phyloP scores from a whole-genome alignment of 2,113 vertebrate species.

The Nothobranchius kuhntae region DNA sequence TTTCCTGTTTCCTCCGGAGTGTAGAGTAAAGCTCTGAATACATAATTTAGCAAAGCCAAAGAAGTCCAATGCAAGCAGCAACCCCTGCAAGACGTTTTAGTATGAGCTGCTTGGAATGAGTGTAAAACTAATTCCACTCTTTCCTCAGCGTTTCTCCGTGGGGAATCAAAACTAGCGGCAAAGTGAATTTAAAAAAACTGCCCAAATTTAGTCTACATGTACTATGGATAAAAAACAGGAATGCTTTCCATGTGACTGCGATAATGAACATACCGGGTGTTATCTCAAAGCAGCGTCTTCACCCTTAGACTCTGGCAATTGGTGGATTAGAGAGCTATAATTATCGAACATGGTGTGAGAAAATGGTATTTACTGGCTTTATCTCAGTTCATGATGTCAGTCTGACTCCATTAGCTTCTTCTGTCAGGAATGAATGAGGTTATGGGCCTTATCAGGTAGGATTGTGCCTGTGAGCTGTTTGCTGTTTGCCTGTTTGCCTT shows the following conservation, averaged over 20 bases:
- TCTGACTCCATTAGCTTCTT: constrained; percentile 71
- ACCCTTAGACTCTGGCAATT: constrained; percentile 49
- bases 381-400: constrained; percentile 76
- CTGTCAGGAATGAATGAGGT: constrained; percentile 68
- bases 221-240: constrained; percentile 16
- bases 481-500: constrained; percentile 67
- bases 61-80: constrained; percentile 62
- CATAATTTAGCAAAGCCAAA: constrained; percentile 68
- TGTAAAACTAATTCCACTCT: constrained; percentile 52
- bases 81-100: constrained; percentile 66
- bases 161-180: constrained; percentile 21
- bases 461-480: constrained; percentile 65
- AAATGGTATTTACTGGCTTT: constrained; percentile 73
- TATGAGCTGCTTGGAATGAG: constrained; percentile 61
- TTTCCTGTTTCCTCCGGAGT: constrained; percentile 59
- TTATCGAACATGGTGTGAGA: constrained; percentile 60
- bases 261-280: constrained; percentile 43
- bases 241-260: constrained; percentile 29
- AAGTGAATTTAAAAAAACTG: constrained; percentile 35
- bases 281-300: constrained; percentile 54
- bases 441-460: constrained; percentile 70
- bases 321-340: constrained; percentile 66
- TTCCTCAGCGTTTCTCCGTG: constrained; percentile 13
- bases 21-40: constrained; percentile 58
- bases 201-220: constrained; percentile 15